Percentiles rank a stretch among this genome's conserved stretches.
Evolutionary conservation across 2,113 vertebrate species (phyloP).

Genomic region (Melanerpes formicivorus): DNA sequence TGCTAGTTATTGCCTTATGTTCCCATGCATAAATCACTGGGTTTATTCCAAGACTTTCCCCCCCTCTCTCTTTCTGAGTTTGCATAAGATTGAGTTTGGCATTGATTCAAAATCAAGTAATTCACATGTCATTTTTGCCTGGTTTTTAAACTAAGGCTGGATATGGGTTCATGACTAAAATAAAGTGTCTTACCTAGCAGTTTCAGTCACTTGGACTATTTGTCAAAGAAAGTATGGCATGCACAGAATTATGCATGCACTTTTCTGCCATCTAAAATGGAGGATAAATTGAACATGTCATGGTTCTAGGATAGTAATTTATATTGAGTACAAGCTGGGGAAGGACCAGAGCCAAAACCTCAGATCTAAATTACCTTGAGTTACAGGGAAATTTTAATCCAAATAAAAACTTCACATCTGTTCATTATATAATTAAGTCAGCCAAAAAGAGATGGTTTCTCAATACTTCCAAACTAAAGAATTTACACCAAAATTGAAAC

Average conservation of each 20-base stretch:
- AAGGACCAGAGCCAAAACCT: slow-evolving; percentile 40
- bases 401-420: slow-evolving; percentile 45
- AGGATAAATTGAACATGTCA: slow-evolving; percentile 56
- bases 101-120: slow-evolving; percentile 67
- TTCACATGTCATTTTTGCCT: slow-evolving; percentile 55
- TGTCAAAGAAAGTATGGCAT: slow-evolving; percentile 44
- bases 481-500: neutral
- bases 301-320: slow-evolving; percentile 61
- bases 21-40: slow-evolving; percentile 3
- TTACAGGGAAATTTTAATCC: slow-evolving; percentile 46
- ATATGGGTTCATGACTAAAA: slow-evolving; percentile 58
- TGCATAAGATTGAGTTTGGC: slow-evolving; percentile 55
- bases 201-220: slow-evolving; percentile 63
- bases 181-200: slow-evolving; percentile 60
- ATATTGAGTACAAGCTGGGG: slow-evolving; percentile 63
- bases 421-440: slow-evolving; percentile 30
- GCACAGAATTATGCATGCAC: slow-evolving; percentile 62
- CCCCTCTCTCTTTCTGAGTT: slow-evolving; percentile 12
- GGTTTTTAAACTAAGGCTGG: slow-evolving; percentile 62
- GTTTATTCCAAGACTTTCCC: slow-evolving; percentile 19
- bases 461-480: neutral
- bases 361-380: slow-evolving; percentile 40
- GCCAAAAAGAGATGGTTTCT: neutral
- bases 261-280: slow-evolving; percentile 45
- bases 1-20: slow-evolving; percentile 11